These are phyloP conservation scores for Abramis brama DNA, from an alignment of 2,113 vertebrate genomes.

Conservation along the genomic window DNA sequence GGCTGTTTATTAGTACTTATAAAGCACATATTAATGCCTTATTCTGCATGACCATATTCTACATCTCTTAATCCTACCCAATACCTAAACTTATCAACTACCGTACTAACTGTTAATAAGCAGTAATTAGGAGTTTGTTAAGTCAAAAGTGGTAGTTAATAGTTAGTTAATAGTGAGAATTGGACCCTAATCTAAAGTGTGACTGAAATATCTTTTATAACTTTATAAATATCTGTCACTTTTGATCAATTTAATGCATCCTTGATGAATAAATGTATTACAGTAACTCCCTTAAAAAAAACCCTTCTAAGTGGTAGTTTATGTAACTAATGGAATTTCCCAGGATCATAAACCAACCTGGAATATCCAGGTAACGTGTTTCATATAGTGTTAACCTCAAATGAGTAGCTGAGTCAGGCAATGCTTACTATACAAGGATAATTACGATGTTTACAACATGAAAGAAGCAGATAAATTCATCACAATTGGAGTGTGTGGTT, in stretches of 20 bases:
- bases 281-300: not conserved
- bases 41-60: too few relatives aligned
- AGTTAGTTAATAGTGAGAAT: too few relatives aligned
- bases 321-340: not conserved
- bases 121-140: too few relatives aligned
- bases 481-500: not conserved
- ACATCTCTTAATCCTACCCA: too few relatives aligned
- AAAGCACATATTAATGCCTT: too few relatives aligned
- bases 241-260: not conserved
- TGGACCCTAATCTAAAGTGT: too few relatives aligned
- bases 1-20: too few relatives aligned
- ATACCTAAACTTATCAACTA: too few relatives aligned
- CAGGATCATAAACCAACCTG: not conserved
- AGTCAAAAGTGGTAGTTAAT: too few relatives aligned
- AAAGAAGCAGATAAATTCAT: not conserved
- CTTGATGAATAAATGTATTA: not conserved
- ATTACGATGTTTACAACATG: not conserved
- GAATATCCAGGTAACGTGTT: not conserved
- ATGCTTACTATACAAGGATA: not conserved
- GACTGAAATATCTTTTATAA: not conserved
- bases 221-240: not conserved
- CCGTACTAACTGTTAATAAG: too few relatives aligned
- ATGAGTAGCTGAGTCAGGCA: not conserved
- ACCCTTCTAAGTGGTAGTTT: not conserved
- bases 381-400: not conserved